Conservation (phyloP, 2,113 vertebrate genomes). For the Antechinus stuartii region DNA sequence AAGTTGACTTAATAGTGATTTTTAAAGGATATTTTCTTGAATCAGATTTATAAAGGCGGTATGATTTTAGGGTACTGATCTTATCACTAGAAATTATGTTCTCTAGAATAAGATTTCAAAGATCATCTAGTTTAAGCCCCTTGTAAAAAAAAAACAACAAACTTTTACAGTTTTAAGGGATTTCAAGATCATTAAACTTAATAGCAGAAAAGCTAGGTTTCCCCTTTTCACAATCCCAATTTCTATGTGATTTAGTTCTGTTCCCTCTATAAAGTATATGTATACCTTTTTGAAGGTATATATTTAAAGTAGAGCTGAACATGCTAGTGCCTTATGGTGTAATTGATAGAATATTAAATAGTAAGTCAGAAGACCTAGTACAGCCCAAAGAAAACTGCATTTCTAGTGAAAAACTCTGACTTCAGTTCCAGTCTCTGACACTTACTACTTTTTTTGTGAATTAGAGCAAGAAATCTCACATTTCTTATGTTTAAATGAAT, state of each 20-base stretch:
- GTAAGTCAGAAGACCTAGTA: not conserved
- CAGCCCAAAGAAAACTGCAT: not conserved
- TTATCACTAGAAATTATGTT: not conserved
- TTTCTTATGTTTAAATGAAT: not conserved
- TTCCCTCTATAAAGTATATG: not conserved
- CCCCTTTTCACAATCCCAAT: not conserved
- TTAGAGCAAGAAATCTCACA: not conserved
- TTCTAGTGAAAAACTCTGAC: not conserved
- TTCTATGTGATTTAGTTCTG: not conserved
- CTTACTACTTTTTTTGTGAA: not conserved
- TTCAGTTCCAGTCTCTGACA: not conserved
- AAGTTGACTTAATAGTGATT: not conserved
- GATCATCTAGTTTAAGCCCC: not conserved
- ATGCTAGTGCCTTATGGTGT: not conserved
- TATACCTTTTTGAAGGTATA: not conserved
- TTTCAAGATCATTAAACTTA: not conserved
- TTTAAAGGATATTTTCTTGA: not conserved
- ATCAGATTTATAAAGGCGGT: not conserved
- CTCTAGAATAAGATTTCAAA: not conserved
- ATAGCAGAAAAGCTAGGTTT: not conserved
- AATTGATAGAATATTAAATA: not conserved
- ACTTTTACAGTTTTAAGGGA: not conserved
- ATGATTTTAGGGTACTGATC: not conserved
- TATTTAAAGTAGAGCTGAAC: not conserved
- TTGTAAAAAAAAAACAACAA: not conserved